These are phyloP conservation scores for Ariolimax columbianus DNA, from an alignment of 2,888 invertebrate species.

Conservation along the genomic window DNA sequence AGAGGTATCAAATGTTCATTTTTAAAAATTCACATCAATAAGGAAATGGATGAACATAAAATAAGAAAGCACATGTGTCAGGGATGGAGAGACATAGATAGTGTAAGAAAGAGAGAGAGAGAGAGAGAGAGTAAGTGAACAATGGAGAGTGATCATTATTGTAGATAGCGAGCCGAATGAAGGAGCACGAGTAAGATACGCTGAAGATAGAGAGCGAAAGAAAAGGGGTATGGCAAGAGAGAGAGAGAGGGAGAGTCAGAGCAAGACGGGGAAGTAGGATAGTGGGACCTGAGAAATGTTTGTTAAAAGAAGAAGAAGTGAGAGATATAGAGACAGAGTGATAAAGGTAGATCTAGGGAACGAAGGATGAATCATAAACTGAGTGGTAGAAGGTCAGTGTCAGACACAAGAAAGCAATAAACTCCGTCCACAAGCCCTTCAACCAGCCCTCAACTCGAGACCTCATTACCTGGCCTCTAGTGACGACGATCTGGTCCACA, in stretches of 20 bases:
- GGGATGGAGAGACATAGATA: slow-evolving; percentile 16
- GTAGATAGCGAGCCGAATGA: too few relatives aligned
- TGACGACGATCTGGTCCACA: slow-evolving; percentile 1
- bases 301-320: not conserved
- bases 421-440: not conserved
- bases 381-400: not conserved
- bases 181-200: too few relatives aligned
- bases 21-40: too few relatives aligned
- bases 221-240: not conserved
- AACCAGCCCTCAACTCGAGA: not conserved
- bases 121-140: not conserved
- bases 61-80: not conserved
- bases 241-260: not conserved
- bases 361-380: not conserved
- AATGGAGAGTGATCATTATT: not conserved
- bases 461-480: not conserved
- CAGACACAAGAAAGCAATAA: not conserved
- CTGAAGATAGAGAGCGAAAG: not conserved
- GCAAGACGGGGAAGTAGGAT: not conserved
- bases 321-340: not conserved
- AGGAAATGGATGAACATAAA: not conserved
- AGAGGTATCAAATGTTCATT: not conserved
- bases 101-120: slow-evolving; percentile 26
- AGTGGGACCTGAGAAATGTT: not conserved
- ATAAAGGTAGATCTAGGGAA: not conserved